These are phyloP conservation scores for Cladorhizidae sp. DNA, from an alignment of 37 sponge, comb jelly and placozoan species.

Conservation along the genomic window DNA sequence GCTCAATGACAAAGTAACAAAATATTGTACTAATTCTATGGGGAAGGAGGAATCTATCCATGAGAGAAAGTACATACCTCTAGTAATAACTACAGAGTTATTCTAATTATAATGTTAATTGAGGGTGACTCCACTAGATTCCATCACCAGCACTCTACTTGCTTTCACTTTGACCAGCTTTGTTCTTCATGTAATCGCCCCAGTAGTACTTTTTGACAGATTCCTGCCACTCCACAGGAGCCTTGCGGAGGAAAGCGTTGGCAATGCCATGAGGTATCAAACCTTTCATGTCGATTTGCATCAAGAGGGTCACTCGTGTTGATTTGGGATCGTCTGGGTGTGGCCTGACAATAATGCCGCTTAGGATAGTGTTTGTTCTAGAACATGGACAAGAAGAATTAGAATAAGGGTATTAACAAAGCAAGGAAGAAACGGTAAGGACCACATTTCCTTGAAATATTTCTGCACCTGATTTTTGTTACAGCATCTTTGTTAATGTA, in stretches of 20 bases:
- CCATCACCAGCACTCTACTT: no score
- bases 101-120: no score
- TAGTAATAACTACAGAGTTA: no score
- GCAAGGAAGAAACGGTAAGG: neutral
- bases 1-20: no score
- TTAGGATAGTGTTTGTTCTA: constrained; percentile 70
- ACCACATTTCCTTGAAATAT: no score
- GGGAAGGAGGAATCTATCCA: no score
- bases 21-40: no score
- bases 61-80: no score
- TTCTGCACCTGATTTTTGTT: no score
- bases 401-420: neutral
- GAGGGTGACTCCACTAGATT: no score
- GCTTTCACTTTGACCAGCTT: neutral
- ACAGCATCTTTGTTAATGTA: no score
- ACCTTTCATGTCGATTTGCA: constrained; percentile 74
- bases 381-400: neutral
- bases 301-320: constrained; percentile 39
- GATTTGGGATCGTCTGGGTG: constrained; percentile 55
- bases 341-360: constrained; percentile 57
- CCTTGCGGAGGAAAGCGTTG: constrained; percentile 22
- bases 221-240: constrained; percentile 46
- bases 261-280: constrained; percentile 64
- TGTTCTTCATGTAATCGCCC: neutral
- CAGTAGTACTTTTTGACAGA: constrained; percentile 28